Evolutionary conservation across 2,888 invertebrate genomes (phyloP).

Genomic region (Anthophora plumipes): DNA sequence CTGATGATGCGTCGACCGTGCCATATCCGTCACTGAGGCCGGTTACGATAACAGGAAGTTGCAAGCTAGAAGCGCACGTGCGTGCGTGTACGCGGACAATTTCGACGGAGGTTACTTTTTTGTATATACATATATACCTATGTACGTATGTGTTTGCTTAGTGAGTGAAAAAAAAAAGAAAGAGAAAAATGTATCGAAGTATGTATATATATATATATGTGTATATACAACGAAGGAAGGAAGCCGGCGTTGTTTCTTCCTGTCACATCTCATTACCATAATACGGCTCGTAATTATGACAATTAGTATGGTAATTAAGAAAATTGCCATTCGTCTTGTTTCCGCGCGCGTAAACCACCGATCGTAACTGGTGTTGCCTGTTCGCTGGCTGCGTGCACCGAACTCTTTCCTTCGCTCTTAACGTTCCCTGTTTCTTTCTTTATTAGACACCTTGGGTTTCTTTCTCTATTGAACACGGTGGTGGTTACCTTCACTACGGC

Average conservation of each 20-base stretch:
- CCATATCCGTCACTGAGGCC: constrained; percentile 18
- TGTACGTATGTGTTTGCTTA: constrained; percentile 6
- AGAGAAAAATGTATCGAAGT: neutral
- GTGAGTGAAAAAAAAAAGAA: constrained; percentile 1
- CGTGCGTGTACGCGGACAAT: constrained; percentile 44
- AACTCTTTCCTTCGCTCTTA: constrained; percentile 16
- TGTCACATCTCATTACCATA: constrained; percentile 82
- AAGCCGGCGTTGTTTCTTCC: constrained; percentile 69
- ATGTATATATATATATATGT: too few species aligned
- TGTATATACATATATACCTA: too few species aligned
- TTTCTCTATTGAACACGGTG: neutral
- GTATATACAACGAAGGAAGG: constrained; percentile 6
- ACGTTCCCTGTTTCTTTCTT: neutral
- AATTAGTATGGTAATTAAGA: constrained; percentile 81
- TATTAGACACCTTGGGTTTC: too few species aligned
- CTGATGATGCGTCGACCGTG: constrained; percentile 20
- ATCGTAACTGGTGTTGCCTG: constrained; percentile 1
- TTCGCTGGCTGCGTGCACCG: constrained; percentile 18
- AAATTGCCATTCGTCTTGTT: constrained; percentile 75
- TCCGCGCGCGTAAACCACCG: constrained; percentile 33
- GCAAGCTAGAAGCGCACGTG: constrained; percentile 23
- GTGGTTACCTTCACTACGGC: constrained; percentile 40
- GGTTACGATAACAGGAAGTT: constrained; percentile 62
- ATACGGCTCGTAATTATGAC: constrained; percentile 76
- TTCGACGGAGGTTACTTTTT: constrained; percentile 6